Percentiles rank a stretch among this genome's conserved stretches.
Evolutionary conservation across 2,113 vertebrate species (phyloP).

Genomic region (Rhinopomastus cyanomelas): DNA sequence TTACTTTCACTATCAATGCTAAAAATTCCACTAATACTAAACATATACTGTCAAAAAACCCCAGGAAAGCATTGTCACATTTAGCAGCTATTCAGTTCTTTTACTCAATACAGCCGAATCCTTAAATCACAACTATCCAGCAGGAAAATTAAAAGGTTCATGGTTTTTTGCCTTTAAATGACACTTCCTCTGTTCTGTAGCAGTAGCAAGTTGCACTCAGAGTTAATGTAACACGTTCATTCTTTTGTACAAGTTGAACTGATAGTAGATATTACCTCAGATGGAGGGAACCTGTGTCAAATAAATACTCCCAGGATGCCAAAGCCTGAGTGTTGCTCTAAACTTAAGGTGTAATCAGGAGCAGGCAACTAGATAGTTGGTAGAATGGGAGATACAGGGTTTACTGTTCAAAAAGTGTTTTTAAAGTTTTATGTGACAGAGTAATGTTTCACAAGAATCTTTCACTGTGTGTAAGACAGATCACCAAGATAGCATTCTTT

Average conservation of each 20-base stretch:
- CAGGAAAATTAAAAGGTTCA: background rate
- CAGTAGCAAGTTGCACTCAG: background rate
- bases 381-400: background rate
- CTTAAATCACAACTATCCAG: background rate
- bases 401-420: rapidly evolving
- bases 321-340: background rate
- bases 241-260: background rate
- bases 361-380: background rate
- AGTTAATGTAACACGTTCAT: background rate
- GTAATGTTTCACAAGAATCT: background rate
- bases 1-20: background rate
- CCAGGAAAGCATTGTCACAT: background rate
- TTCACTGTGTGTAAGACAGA: background rate
- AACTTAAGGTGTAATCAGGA: background rate
- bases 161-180: background rate
- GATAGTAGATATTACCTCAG: background rate
- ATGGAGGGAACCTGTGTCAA: background rate
- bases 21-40: background rate
- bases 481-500: background rate
- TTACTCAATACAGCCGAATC: background rate
- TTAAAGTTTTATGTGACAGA: background rate
- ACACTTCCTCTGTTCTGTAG: background rate
- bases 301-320: background rate
- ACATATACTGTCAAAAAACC: background rate
- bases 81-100: background rate